These are phyloP conservation scores for Acleris laterana DNA, from an alignment of 2,888 invertebrate species.

Conservation along the genomic window DNA sequence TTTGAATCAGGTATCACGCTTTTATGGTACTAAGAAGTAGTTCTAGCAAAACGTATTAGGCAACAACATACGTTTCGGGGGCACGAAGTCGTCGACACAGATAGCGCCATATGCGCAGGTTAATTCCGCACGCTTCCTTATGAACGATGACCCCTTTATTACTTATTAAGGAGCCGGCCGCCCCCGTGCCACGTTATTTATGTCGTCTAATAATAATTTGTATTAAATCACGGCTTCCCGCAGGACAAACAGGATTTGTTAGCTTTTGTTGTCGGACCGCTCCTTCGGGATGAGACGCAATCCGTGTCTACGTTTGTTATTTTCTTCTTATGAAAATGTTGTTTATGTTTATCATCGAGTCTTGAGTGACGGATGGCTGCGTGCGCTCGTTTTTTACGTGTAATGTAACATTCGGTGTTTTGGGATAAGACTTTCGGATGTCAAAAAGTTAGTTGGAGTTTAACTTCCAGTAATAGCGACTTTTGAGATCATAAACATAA, in stretches of 20 bases:
- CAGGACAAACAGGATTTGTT: conserved; percentile 81
- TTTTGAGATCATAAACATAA: too few species aligned
- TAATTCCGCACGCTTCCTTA: conserved; percentile 68
- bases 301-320: conserved; percentile 56
- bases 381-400: too few species aligned
- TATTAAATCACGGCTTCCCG: conserved; percentile 82
- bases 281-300: conserved; percentile 63
- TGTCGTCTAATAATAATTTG: conserved; percentile 84
- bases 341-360: conserved; percentile 44
- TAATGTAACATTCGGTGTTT: not conserved
- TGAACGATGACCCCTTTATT: conserved; percentile 84
- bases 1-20: too few species aligned
- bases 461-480: too few species aligned
- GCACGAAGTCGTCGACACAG: conserved; percentile 19
- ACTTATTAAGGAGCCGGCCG: conserved; percentile 80
- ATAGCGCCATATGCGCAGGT: conserved; percentile 67
- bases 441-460: not conserved
- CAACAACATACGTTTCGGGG: not conserved
- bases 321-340: conserved; percentile 58
- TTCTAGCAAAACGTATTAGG: too few species aligned
- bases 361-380: conserved; percentile 17
- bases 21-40: too few species aligned
- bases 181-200: conserved; percentile 79
- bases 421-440: not conserved
- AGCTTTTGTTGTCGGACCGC: conserved; percentile 76